Evolutionary conservation across 2,888 invertebrate genomes (phyloP).

Genomic region (Micoletzkya japonica): DNA sequence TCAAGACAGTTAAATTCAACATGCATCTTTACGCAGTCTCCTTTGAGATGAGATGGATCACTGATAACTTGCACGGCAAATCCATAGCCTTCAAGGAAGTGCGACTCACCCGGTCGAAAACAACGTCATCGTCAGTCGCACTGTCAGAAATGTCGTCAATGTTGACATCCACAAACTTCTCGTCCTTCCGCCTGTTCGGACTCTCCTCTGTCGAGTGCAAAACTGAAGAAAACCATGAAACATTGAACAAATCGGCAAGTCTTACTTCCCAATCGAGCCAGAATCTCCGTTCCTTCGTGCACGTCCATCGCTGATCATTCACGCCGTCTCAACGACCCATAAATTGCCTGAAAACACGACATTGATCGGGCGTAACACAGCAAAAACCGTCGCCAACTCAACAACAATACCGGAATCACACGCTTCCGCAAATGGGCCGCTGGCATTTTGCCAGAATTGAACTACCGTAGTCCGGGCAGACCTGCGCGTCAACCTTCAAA

Average conservation of each 20-base stretch:
- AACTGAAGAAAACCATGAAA: not conserved
- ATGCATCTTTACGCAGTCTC: no score
- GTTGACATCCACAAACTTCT: conserved; percentile 14
- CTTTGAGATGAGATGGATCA: no score
- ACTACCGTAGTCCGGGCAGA: not conserved
- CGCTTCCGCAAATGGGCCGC: not conserved
- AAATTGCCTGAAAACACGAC: not conserved
- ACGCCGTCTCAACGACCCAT: not conserved
- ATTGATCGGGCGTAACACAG: not conserved
- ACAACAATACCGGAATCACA: conserved; percentile 1
- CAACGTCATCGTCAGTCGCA: conserved; percentile 7
- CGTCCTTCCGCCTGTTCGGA: conserved; percentile 9
- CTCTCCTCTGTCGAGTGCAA: conserved; percentile 23
- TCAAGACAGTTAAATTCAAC: no score
- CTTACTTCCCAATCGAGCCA: conserved; percentile 20
- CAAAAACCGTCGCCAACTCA: conserved; percentile 16
- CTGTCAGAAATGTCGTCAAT: conserved; percentile 18
- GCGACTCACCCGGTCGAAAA: conserved; percentile 18
- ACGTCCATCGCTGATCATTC: conserved; percentile 6
- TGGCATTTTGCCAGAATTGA: conserved; percentile 5
- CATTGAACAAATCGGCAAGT: not conserved
- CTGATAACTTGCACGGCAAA: no score
- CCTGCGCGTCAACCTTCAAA: not conserved
- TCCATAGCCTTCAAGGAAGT: not conserved
- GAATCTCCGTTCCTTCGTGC: conserved; percentile 26